Evolutionary conservation across 2,797 vertebrate genomes (phyloP), one percentile per base, ranked within the genome.

Genomic region (Coreius guichenoti): DNA sequence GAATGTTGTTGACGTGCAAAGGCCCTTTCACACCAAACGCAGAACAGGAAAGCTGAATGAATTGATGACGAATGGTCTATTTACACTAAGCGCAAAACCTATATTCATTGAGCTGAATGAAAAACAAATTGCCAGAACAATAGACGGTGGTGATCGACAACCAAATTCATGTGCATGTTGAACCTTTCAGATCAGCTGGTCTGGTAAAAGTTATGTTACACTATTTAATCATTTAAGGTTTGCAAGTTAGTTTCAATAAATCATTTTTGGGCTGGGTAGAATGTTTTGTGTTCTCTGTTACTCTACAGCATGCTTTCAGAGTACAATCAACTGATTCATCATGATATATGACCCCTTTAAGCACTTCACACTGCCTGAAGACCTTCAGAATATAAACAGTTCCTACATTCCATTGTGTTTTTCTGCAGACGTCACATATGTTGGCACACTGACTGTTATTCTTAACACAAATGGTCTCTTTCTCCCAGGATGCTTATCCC

Each of bases 401-500:
- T 69, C 49, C 23, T 36, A 67, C 17, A 21, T 31, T 82, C 43
- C 26, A 8, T 74, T 58, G 33, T 69, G 74, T 51, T 23, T 51
- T 47, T 77, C 77, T 69, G 29, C 11, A n/a, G 33, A 49, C 9
- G 17, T 65, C 69, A 67, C 75, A 36, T 61, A 82, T 58, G 43
- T 29, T 58, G 14, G 7, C 31, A 74, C 56, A 45, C 78, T 85
- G 16, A 45, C 78, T 85, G 16, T 23, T 33, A 74, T 86, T 84
- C 47, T 65, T 63, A 67, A 80, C 81, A 47, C 87, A 89, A 86
- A 83, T 81, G 80, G 16, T 83, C 19, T 87, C 39, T 70, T 7
- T 85, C 45, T 81, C 8, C 82, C 85, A 99, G 98, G 98, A 99
- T n/a, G 90, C 95, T 19, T 99, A 99, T 89, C 93, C 98, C 7